phyloP scores from a whole-genome alignment of 1,140 invertebrate genomes.

The Antheraea pernyi region DNA sequence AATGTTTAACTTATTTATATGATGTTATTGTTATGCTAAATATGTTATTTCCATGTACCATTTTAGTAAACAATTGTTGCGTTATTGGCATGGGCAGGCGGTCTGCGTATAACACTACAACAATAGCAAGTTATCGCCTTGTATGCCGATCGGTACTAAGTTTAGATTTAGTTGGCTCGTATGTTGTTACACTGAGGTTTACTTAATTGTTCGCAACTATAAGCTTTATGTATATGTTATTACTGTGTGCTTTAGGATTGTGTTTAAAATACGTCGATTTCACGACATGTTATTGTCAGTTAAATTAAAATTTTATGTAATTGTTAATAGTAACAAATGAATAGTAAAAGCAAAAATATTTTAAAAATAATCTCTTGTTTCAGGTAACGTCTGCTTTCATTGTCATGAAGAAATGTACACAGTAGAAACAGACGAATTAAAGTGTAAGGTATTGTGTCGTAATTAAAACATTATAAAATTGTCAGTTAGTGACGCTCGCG shows the following conservation, averaged over 20 bases:
- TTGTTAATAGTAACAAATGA: neutral
- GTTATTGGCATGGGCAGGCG: slow-evolving; percentile 3
- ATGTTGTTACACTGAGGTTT: slow-evolving; percentile 41
- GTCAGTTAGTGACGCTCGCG: too few species aligned
- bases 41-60: slow-evolving; percentile 1
- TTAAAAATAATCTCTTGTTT: too few species aligned
- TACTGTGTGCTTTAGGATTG: neutral
- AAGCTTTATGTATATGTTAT: neutral
- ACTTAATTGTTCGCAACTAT: slow-evolving; percentile 42
- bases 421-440: too few species aligned
- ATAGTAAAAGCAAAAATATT: too few species aligned
- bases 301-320: too few species aligned
- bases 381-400: too few species aligned
- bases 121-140: slow-evolving; percentile 16
- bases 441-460: too few species aligned
- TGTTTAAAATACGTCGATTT: too few species aligned
- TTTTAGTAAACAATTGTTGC: slow-evolving; percentile 4
- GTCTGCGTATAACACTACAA: neutral
- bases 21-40: neutral
- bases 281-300: too few species aligned
- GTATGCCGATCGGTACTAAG: slow-evolving; percentile 23
- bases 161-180: slow-evolving; percentile 40
- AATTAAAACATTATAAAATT: too few species aligned
- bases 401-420: too few species aligned
- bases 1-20: neutral